A percentile compares a stretch with the other conserved stretches of the same genome.
phyloP scores from a whole-genome alignment of 2,797 vertebrate genomes.

The Danio jaintianensis region DNA sequence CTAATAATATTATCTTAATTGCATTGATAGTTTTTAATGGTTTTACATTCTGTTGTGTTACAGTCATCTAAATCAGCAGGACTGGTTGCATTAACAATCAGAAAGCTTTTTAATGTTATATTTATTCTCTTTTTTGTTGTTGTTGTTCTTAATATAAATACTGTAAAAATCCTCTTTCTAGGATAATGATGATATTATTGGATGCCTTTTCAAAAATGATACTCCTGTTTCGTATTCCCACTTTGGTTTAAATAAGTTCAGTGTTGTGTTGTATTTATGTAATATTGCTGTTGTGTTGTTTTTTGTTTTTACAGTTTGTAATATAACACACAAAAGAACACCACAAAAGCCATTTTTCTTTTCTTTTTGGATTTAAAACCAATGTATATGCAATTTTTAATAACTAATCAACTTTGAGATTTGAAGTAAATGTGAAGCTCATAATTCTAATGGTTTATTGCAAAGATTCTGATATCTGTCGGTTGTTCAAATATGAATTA shows the following conservation, averaged over 20 bases:
- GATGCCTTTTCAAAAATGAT: constrained; percentile 1
- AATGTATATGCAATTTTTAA: constrained; percentile 11
- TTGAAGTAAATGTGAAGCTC: background rate
- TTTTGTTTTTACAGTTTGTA: background rate
- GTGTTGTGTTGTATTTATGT: constrained; percentile 23
- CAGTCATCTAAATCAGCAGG: constrained; percentile 50
- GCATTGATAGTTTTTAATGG: constrained; percentile 14
- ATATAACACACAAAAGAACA: background rate
- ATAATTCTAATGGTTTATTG: background rate
- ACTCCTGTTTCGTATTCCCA: background rate
- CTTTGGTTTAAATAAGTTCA: constrained; percentile 15
- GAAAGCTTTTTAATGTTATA: constrained; percentile 5
- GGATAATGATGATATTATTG: constrained; percentile 3
- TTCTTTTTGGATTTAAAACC: background rate
- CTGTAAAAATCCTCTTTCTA: background rate
- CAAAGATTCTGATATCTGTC: background rate
- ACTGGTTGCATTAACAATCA: constrained; percentile 41
- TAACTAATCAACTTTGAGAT: background rate
- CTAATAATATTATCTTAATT: background rate
- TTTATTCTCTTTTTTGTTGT: constrained; percentile 21
- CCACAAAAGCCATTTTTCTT: background rate
- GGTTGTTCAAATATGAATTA: background rate
- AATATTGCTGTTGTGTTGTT: background rate
- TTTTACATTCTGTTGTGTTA: constrained; percentile 2
- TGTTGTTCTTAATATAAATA: background rate